Evolutionary conservation across 2,113 vertebrate species (phyloP).

Genomic region (Bombycilla garrulus): DNA sequence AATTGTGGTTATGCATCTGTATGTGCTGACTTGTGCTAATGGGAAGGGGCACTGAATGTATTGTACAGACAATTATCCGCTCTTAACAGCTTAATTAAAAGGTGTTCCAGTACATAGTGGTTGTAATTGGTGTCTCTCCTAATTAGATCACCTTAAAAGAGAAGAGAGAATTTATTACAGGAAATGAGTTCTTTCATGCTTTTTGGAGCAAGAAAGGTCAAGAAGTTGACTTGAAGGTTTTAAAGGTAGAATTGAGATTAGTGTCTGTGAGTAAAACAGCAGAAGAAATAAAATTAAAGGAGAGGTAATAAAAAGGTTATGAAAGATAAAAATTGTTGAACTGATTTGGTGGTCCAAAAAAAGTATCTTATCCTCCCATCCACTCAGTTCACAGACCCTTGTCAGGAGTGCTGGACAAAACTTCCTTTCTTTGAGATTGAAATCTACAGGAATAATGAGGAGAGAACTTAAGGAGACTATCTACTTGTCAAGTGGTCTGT

Average conservation of each 20-base stretch:
- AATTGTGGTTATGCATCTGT: neutral
- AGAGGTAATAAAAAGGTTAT: neutral
- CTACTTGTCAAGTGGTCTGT: neutral
- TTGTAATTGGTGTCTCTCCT: neutral
- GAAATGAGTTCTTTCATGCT: accelerated
- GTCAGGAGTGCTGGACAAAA: neutral
- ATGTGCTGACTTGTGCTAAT: accelerated
- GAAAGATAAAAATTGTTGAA: neutral
- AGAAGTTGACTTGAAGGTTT: neutral
- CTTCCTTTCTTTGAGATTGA: neutral
- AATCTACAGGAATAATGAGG: neutral
- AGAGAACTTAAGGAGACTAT: neutral
- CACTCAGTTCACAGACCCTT: neutral
- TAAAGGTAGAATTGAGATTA: neutral
- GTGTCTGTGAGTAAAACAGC: neutral
- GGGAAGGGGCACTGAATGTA: neutral
- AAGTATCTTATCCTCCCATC: neutral
- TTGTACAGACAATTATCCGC: neutral
- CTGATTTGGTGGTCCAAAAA: neutral
- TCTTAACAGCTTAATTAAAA: neutral
- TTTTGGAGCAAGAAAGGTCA: neutral
- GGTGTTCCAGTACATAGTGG: neutral
- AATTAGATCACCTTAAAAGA: neutral
- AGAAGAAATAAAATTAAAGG: neutral
- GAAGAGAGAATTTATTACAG: neutral